Percentiles rank a stretch among this genome's conserved stretches.
Evolutionary conservation across 2,797 vertebrate species (phyloP).

Genomic region (Phalanger gymnotis): DNA sequence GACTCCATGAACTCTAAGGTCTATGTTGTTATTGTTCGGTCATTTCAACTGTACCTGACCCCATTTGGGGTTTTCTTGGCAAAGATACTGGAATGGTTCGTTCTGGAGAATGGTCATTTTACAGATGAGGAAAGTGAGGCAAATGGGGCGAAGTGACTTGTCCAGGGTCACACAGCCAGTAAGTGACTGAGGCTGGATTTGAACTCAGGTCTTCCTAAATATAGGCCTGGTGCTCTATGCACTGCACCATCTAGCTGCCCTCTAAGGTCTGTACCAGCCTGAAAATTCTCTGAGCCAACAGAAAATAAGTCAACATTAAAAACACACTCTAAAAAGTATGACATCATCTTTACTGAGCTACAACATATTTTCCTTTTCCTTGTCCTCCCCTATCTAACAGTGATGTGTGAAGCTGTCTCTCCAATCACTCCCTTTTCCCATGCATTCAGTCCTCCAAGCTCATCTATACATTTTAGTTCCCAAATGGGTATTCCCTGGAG

Average conservation of each 20-base stretch:
- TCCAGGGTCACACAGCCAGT: not conserved
- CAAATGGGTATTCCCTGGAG: not conserved
- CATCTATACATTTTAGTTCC: not conserved
- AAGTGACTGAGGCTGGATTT: not conserved
- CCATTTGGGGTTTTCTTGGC: not conserved
- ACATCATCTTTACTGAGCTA: not conserved
- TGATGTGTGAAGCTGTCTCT: not conserved
- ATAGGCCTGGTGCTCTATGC: not conserved
- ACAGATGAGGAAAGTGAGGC: not conserved
- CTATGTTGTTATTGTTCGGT: not conserved
- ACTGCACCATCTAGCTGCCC: not conserved
- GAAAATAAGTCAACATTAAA: not conserved
- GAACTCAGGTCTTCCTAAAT: not conserved
- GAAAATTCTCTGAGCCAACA: not conserved
- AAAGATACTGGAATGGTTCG: not conserved
- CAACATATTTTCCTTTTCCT: not conserved
- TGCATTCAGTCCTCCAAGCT: not conserved
- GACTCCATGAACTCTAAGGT: not conserved
- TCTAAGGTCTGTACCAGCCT: not conserved
- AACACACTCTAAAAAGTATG: not conserved
- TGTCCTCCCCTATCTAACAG: not conserved
- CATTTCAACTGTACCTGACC: not conserved
- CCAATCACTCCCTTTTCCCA: not conserved
- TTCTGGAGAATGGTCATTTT: not conserved
- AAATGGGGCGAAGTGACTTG: not conserved